Conservation (phyloP, 1,140 invertebrate species). For the Zophobas atratus region DNA sequence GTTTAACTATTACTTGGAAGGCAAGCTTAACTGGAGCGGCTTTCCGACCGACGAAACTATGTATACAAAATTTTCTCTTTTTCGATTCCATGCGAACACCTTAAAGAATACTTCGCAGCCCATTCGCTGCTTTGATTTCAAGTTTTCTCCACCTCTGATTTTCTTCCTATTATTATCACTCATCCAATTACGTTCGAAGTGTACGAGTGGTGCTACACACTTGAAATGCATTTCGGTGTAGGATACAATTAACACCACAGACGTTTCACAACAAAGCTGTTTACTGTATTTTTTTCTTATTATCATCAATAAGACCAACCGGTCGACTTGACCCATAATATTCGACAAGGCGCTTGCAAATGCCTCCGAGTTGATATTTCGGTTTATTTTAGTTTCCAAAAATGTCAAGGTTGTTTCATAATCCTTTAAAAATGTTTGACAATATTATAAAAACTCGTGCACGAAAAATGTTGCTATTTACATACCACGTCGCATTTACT, state of each 20-base stretch:
- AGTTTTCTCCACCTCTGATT: too few species aligned
- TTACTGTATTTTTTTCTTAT: neutral
- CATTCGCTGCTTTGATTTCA: too few species aligned
- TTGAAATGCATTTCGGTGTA: too few species aligned
- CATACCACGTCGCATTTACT: neutral
- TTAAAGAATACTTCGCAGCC: too few species aligned
- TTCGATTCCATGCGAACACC: neutral
- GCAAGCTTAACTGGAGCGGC: too few species aligned
- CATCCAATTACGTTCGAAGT: neutral
- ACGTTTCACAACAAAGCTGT: slow-evolving; percentile 12
- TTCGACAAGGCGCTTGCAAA: neutral
- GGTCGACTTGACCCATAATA: neutral
- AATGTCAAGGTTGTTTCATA: slow-evolving; percentile 15
- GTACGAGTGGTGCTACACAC: too few species aligned
- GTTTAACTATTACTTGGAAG: neutral
- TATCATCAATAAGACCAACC: slow-evolving; percentile 3
- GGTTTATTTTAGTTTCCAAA: slow-evolving; percentile 21
- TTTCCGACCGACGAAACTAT: neutral
- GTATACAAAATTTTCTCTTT: neutral
- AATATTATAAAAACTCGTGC: neutral
- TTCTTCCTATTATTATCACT: neutral
- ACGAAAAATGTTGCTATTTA: neutral
- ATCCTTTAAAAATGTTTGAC: neutral
- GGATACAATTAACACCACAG: too few species aligned
- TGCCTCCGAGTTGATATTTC: slow-evolving; percentile 10